These are phyloP conservation scores for Cyrtorhinus lividipennis DNA, from an alignment of 1,140 invertebrate genomes.

Conservation along the genomic window DNA sequence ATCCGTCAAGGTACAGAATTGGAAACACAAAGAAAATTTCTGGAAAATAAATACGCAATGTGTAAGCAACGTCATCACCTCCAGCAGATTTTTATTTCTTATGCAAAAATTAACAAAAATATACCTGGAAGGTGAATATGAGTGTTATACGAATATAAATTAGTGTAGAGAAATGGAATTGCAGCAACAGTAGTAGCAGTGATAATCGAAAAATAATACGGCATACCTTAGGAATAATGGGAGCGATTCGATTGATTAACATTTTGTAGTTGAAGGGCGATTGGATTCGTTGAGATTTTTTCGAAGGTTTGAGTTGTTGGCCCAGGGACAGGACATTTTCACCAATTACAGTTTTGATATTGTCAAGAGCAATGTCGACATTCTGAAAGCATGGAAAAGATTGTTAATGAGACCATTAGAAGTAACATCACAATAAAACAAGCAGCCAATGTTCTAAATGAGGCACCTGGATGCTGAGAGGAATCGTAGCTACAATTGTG, in stretches of 20 bases:
- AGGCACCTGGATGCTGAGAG: constrained; percentile 56
- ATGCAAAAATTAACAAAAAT: too few species aligned
- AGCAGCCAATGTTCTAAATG: not conserved
- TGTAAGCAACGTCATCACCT: not conserved
- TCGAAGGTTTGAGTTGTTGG: not conserved
- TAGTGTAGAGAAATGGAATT: not conserved
- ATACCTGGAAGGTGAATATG: too few species aligned
- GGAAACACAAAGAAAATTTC: constrained; percentile 18
- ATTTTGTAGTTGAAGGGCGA: not conserved
- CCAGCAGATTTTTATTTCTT: too few species aligned
- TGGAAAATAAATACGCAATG: constrained; percentile 10
- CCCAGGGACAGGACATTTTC: not conserved
- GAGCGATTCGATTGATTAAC: constrained; percentile 9
- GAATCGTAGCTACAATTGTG: constrained; percentile 55
- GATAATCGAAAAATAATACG: not conserved
- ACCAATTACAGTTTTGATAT: constrained; percentile 2
- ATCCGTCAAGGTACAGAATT: constrained; percentile 19
- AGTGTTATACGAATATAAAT: too few species aligned
- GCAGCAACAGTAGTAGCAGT: too few species aligned
- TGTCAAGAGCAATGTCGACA: not conserved
- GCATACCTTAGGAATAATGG: constrained; percentile 14
- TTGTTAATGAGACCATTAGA: not conserved
- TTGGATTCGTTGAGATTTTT: too few species aligned
- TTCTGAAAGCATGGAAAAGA: not conserved
- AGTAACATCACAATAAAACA: not conserved